These are phyloP conservation scores for Dendrolimus kikuchii DNA, from an alignment of 1,140 invertebrate species.

Conservation along the genomic window DNA sequence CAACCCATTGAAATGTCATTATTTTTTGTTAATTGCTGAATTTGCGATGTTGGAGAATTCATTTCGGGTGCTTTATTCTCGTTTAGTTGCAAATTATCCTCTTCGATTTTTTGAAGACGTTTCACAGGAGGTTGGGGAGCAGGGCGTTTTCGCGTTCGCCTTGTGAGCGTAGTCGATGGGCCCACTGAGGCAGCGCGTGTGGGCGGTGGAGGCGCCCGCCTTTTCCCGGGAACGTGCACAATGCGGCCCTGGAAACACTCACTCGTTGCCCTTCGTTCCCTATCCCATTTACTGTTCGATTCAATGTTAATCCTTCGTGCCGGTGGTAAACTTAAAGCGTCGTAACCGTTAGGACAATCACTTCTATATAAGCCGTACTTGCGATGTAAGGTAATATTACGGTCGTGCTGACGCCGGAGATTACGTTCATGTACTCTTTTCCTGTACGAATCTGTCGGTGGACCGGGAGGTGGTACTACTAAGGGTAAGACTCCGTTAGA, in stretches of 20 bases:
- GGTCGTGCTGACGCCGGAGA: constrained; percentile 69
- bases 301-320: constrained; percentile 38
- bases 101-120: constrained; percentile 22
- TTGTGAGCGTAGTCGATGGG: constrained; percentile 25
- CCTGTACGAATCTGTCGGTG: constrained; percentile 75
- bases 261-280: constrained; percentile 70
- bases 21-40: constrained; percentile 5
- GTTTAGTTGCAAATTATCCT: constrained; percentile 4
- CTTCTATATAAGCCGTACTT: constrained; percentile 76
- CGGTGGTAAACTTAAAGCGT: constrained; percentile 72
- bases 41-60: constrained; percentile 12
- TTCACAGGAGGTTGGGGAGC: constrained; percentile 46
- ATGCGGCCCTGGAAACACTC: constrained; percentile 69
- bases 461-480: constrained; percentile 61
- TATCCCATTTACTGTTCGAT: constrained; percentile 39
- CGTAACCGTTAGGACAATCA: constrained; percentile 56
- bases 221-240: constrained; percentile 82
- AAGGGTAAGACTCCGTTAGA: constrained; percentile 44
- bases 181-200: constrained; percentile 3
- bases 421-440: constrained; percentile 76
- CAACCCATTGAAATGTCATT: constrained; percentile 14
- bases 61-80: constrained; percentile 15
- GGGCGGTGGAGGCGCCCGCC: constrained; percentile 81
- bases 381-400: constrained; percentile 73
- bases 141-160: constrained; percentile 43